Evolutionary conservation across 2,888 invertebrate genomes (phyloP).

Genomic region (Napeogenes sylphis): DNA sequence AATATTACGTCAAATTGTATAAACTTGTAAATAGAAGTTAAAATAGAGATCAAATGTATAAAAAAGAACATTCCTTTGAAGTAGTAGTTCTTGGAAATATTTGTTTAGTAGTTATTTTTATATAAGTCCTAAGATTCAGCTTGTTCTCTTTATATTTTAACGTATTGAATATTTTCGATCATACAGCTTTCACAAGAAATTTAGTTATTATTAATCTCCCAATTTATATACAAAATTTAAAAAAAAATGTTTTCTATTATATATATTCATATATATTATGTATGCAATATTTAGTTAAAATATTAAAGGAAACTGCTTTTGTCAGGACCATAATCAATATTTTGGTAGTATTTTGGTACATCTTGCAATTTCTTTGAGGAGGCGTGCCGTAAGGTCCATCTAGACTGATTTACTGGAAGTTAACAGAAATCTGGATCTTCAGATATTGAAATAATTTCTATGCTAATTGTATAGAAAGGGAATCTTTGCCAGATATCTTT

Average conservation of each 20-base stretch:
- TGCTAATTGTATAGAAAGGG: background rate
- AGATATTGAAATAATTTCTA: background rate
- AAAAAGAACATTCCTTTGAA: conserved; percentile 62
- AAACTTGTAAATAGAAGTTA: conserved; percentile 12
- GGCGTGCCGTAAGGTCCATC: conserved; percentile 50
- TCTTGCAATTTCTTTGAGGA: conserved; percentile 53
- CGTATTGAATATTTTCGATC: background rate
- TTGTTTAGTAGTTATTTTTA: conserved; percentile 33
- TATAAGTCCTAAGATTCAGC: conserved; percentile 12
- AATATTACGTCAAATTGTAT: conserved; percentile 15
- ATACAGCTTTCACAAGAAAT: background rate
- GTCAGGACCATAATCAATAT: conserved; percentile 17
- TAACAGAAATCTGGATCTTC: conserved; percentile 12
- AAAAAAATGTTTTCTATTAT: background rate
- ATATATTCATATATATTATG: no score
- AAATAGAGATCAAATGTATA: conserved; percentile 43
- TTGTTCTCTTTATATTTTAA: background rate
- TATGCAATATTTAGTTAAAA: conserved; percentile 1
- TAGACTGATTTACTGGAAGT: conserved; percentile 26
- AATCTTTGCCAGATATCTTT: background rate
- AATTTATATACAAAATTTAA: background rate
- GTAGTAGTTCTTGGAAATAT: conserved; percentile 55
- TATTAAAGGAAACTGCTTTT: background rate
- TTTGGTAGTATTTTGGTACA: conserved; percentile 47
- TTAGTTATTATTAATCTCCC: no score